These are phyloP conservation scores for Semnornis frantzii DNA, from an alignment of 2,113 vertebrate genomes.

Conservation along the genomic window DNA sequence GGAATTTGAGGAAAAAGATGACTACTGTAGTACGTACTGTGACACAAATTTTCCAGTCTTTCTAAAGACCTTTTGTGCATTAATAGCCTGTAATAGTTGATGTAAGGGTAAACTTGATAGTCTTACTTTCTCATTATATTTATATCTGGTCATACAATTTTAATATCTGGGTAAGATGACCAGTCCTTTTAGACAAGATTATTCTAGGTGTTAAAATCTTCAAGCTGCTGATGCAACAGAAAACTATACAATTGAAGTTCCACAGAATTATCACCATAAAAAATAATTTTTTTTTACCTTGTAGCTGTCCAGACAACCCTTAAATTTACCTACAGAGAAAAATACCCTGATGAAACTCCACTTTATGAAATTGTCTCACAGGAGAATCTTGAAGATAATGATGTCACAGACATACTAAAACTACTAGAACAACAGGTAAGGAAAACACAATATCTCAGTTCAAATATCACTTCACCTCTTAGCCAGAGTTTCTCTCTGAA, in stretches of 20 bases:
- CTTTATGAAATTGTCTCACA: slow-evolving; percentile 91
- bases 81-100: not conserved
- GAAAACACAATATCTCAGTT: not conserved
- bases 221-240: not conserved
- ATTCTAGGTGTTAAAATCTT: not conserved
- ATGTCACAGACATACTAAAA: slow-evolving; percentile 82
- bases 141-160: not conserved
- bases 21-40: not conserved
- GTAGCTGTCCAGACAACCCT: slow-evolving; percentile 89
- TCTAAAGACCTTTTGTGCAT: not conserved
- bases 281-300: slow-evolving; percentile 46
- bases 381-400: slow-evolving; percentile 92
- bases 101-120: not conserved
- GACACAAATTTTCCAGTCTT: not conserved
- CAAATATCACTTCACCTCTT: not conserved
- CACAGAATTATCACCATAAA: not conserved
- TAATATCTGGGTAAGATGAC: not conserved
- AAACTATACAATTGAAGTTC: not conserved
- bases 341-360: slow-evolving; percentile 93
- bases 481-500: not conserved
- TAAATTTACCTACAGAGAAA: slow-evolving; percentile 95
- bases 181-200: not conserved
- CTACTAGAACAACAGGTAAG: slow-evolving; percentile 91
- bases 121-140: not conserved
- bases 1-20: not conserved